phyloP scores from a whole-genome alignment of 2,113 vertebrate species.

The Heterotis niloticus region DNA sequence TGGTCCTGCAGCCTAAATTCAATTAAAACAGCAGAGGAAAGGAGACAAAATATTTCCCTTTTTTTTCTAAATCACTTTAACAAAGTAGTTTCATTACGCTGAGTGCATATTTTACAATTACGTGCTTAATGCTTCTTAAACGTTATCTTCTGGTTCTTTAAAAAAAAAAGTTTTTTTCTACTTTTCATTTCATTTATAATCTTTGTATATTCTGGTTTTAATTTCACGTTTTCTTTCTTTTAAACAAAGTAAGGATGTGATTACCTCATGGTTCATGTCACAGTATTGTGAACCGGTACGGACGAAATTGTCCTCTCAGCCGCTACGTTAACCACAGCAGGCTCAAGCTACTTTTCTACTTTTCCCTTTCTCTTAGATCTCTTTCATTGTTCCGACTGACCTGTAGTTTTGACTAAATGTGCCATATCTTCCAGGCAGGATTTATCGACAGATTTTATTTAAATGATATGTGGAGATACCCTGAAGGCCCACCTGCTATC shows the following conservation, averaged over 20 bases:
- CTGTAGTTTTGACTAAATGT: constrained; percentile 29
- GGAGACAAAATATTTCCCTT: constrained; percentile 54
- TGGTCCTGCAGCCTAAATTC: constrained; percentile 56
- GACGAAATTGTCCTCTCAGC: too few relatives aligned
- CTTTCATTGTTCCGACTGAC: background rate
- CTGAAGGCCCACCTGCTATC: too few relatives aligned
- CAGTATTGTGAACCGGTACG: too few relatives aligned
- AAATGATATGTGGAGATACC: background rate
- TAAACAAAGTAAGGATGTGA: background rate
- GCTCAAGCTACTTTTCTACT: background rate
- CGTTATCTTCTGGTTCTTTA: constrained; percentile 1
- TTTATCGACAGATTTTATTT: constrained; percentile 51
- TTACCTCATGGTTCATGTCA: background rate
- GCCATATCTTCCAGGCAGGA: background rate
- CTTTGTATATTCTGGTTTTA: background rate
- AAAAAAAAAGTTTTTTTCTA: constrained; percentile 16
- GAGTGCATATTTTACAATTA: constrained; percentile 63
- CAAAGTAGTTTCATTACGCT: constrained; percentile 59
- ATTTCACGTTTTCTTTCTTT: background rate
- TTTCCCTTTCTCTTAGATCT: background rate
- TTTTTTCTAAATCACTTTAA: constrained; percentile 56
- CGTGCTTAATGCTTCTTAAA: constrained; percentile 30
- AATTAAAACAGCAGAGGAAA: constrained; percentile 49
- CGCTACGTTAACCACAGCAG: too few relatives aligned
- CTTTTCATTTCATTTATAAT: background rate